Evolutionary conservation across 2,888 invertebrate species (phyloP), one percentile per base, ranked within the genome.

Genomic region (Carpatolechia fugitivella): DNA sequence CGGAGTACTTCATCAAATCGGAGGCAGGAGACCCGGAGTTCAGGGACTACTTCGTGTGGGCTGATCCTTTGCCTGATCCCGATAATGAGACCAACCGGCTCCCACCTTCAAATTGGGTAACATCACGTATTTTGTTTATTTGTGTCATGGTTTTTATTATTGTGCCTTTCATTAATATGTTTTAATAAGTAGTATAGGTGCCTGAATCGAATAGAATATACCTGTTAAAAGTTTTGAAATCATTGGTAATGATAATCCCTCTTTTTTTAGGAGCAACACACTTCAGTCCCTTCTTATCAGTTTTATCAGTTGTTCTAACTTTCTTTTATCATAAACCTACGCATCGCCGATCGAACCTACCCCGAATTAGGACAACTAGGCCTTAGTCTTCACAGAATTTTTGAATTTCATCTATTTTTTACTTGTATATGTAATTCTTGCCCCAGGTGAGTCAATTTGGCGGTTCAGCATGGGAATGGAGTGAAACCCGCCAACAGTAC

Each of bases 1-100:
- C 97, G 48, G 91, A 93, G 1, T 98, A 98, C 95, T 98, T 98
- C 79, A 74, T 80, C 20, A 90, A 92, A 53, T 97, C 97, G 0
- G 89, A 92, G 1, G 83, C 90, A 0, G 80, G 81, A 0, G 91
- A 92, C 51, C 85, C 91, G 0, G 91, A 91, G 0, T 97, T 92
- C 69, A 92, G 92, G 35, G 93, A 96, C 66, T 96, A 92, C 72
- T 97, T 96, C 73, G 79, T 96, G 0, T 97, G 97, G 97, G 91
- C 90, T 35, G 91, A 94, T 44, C 92, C 91, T 0, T 73, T 81
- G 46, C 70, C 80, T 0, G 90, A 85, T 54, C 79, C 84, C 20
- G 72, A 80, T 0, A 76, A 85, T 51, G 63, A 60, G 0, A 70
- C 67, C 33, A 77, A 72, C 20, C 70, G 67, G 46, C 63, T 83